phyloP scores from a whole-genome alignment of 2,113 vertebrate genomes.

The Tympanuchus pallidicinctus region DNA sequence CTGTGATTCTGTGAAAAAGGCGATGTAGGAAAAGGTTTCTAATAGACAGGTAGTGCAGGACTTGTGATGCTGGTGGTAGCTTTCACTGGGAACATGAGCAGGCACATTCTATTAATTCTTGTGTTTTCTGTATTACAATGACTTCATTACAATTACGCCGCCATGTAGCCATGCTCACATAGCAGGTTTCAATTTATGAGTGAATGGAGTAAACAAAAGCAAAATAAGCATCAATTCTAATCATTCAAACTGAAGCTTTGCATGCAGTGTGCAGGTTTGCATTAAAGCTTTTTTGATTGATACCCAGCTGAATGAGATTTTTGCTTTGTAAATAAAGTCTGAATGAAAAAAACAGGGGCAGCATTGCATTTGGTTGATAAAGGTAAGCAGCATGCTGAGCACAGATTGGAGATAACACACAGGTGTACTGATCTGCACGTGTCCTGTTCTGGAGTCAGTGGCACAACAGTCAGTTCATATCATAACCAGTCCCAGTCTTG shows the following conservation, averaged over 20 bases:
- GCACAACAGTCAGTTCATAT: not conserved
- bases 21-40: not conserved
- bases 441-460: not conserved
- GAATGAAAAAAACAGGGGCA: not conserved
- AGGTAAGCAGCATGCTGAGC: not conserved
- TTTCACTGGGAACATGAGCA: not conserved
- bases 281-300: not conserved
- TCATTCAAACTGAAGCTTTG: not conserved
- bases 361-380: not conserved
- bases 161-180: not conserved
- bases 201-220: not conserved
- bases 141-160: not conserved
- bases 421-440: not conserved
- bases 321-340: not conserved
- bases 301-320: conserved; percentile 7
- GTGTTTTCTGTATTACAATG: not conserved
- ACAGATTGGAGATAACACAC: not conserved
- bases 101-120: not conserved
- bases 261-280: not conserved
- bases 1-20: accelerated
- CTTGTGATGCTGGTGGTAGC: not conserved
- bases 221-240: not conserved
- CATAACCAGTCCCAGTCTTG: not conserved
- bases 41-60: not conserved
- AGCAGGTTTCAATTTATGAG: not conserved